Conservation (phyloP, 2,797 vertebrate genomes). For the Cossypha caffra region DNA sequence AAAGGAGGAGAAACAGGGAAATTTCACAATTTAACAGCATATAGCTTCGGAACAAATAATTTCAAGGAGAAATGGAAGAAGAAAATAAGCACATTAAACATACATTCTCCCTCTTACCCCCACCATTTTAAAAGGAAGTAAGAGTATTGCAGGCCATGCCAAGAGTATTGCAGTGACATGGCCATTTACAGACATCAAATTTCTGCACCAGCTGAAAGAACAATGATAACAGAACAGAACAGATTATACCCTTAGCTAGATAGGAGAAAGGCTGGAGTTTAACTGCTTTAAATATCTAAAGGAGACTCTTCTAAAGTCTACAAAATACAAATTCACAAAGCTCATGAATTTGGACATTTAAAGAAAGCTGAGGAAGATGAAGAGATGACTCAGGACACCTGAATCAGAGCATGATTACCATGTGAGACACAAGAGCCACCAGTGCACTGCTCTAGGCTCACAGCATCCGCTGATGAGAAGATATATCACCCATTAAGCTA, state of each 20-base stretch:
- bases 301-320: neutral
- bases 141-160: neutral
- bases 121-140: neutral
- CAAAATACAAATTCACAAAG: neutral
- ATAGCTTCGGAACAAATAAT: neutral
- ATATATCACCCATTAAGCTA: neutral
- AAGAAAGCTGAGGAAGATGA: neutral
- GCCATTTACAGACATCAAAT: neutral
- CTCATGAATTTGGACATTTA: neutral
- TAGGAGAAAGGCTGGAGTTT: neutral
- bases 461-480: neutral
- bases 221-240: neutral
- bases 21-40: neutral
- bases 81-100: neutral
- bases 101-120: neutral
- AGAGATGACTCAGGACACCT: neutral
- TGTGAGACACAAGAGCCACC: neutral
- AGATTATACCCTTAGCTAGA: neutral
- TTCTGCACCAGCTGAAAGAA: neutral
- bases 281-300: neutral
- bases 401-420: neutral
- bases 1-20: neutral
- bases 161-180: neutral
- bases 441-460: neutral
- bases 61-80: neutral